phyloP scores from a whole-genome alignment of 2,113 vertebrate genomes.

The Todiramphus saurophagus region DNA sequence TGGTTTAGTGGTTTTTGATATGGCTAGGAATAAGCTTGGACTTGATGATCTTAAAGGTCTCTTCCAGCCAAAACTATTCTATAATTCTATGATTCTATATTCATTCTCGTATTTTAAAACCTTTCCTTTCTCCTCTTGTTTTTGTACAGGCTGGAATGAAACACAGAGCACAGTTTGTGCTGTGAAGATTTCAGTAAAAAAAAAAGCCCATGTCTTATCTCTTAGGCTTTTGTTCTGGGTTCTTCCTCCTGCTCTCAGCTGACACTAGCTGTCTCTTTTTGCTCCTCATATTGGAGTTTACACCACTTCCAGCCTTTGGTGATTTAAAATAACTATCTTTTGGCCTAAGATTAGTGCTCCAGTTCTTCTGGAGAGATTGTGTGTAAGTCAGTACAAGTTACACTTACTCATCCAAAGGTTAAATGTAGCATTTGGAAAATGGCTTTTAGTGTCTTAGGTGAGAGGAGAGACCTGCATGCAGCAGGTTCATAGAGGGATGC shows the following conservation, averaged over 20 bases:
- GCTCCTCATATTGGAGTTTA: neutral
- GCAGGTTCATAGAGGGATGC: neutral
- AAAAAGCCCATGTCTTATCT: neutral
- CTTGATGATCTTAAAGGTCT: too few species aligned
- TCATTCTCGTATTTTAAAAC: neutral
- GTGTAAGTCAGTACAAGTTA: neutral
- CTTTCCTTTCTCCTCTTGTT: neutral
- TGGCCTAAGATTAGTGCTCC: neutral
- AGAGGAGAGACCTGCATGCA: neutral
- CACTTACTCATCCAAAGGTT: neutral
- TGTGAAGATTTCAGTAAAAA: neutral
- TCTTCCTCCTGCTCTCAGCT: neutral
- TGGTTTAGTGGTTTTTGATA: too few species aligned
- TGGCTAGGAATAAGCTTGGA: too few species aligned
- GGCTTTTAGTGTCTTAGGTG: neutral
- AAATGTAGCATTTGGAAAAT: neutral
- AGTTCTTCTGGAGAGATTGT: neutral
- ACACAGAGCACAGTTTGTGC: neutral
- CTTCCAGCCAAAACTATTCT: too few species aligned
- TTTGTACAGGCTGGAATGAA: neutral
- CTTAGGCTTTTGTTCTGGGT: neutral
- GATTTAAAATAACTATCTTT: neutral
- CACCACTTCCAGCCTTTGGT: neutral
- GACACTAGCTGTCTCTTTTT: neutral
- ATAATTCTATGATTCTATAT: too few species aligned